Evolutionary conservation across 2,113 vertebrate species (phyloP), one percentile per base, ranked within the genome.

Genomic region (Sarotherodon lohbergeri): DNA sequence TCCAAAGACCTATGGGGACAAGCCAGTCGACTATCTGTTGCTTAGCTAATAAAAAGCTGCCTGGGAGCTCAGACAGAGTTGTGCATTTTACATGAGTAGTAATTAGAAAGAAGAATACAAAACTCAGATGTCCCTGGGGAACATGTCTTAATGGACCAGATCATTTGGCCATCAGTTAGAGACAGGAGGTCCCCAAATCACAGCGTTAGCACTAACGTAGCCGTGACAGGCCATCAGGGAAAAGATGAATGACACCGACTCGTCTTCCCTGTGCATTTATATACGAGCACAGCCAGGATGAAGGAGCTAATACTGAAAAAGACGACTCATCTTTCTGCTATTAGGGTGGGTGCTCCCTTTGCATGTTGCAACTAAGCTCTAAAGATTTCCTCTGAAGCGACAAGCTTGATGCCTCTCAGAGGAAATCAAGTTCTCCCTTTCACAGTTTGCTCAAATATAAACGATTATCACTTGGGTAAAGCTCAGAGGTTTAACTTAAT

Each of bases 161-260:
- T 93, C 85, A 89, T 92, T 88, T 91, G 88, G 91, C 86, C 91
- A 89, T 90, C 83, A 93, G 71, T 90, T 79, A 93, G 79, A 85
- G 82, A 86, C 59, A 57, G 52, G 57, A 36, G 54, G 80, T 87
- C 85, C 29, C 29, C 76, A 56, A 41, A 78, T 81, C 55, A 82
- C 29, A 36, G n/a, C 76, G 85, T 50, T 76, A 48, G 24, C 9
- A 7, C 43, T 52, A 50, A 89, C 36, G 24, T 32, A 59, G 59
- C 88, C 12, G 48, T 17, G 82, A 76, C 90, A 87, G 88, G 84
- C 88, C 81, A 89, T 90, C 81, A 57, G 80, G 83, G 90, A 83
- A 46, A 22, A 90, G 90, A 92, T 86, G 71, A 89, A 87, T 89
- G 9, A 27, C 8, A 34, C 19, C 14, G 36, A 71, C 84, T 81